Conservation (phyloP, 92 coral and sea anemone genomes). For the Diadumene lineata region DNA sequence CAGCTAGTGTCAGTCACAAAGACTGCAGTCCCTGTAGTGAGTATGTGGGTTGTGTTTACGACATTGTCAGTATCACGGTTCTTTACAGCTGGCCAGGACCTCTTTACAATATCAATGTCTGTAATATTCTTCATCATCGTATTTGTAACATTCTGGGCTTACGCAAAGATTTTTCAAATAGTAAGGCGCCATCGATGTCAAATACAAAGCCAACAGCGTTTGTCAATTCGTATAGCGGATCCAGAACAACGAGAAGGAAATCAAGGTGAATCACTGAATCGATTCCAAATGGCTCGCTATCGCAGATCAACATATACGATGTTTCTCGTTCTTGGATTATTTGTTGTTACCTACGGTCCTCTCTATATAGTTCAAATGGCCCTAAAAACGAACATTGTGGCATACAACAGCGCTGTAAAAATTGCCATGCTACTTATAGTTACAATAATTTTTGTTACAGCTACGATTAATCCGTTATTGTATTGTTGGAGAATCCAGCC, state of each 20-base stretch:
- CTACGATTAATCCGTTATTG: background rate
- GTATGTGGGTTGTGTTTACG: background rate
- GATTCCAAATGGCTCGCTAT: background rate
- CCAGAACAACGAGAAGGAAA: background rate
- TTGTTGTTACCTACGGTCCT: background rate
- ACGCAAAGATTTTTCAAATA: background rate
- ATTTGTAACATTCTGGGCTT: background rate
- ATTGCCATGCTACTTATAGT: background rate
- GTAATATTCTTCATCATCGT: background rate
- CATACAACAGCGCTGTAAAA: background rate
- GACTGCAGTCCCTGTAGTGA: background rate
- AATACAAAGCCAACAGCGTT: background rate
- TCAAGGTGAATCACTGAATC: background rate
- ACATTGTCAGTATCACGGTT: background rate
- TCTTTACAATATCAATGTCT: background rate
- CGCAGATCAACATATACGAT: constrained; percentile 4
- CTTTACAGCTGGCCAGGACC: background rate
- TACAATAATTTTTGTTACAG: background rate
- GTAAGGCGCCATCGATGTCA: background rate
- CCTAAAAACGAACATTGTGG: background rate
- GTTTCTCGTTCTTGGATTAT: background rate
- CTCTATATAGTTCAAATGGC: background rate
- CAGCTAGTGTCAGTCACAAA: background rate
- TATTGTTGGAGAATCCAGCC: background rate
- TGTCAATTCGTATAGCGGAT: background rate